These are phyloP conservation scores for Selene dorsalis DNA, from an alignment of 2,797 vertebrate species.

Conservation along the genomic window DNA sequence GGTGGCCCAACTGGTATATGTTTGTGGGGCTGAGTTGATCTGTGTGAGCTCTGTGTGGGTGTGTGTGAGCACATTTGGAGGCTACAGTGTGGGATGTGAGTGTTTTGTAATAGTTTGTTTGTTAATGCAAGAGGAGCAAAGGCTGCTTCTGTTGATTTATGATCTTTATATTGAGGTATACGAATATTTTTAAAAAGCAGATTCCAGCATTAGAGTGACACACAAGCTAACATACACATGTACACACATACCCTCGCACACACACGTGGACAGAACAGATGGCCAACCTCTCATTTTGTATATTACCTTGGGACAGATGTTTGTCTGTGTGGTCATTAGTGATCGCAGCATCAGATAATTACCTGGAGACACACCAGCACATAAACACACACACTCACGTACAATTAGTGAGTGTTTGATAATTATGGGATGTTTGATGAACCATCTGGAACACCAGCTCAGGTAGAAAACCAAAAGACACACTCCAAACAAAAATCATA, in stretches of 20 bases:
- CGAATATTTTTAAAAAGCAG: slow-evolving; percentile 5
- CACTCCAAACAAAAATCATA: slow-evolving; percentile 37
- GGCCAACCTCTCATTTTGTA: slow-evolving; percentile 72
- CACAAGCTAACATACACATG: slow-evolving; percentile 7
- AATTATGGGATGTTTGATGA: slow-evolving; percentile 76
- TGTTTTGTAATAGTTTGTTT: slow-evolving; percentile 42
- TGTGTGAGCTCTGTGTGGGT: slow-evolving; percentile 31
- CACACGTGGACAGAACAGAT: slow-evolving; percentile 64
- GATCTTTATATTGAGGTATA: not conserved
- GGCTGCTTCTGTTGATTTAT: slow-evolving; percentile 24
- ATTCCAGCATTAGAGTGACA: slow-evolving; percentile 26
- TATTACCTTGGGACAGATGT: slow-evolving; percentile 80
- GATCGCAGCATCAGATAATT: slow-evolving; percentile 79
- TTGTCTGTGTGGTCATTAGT: slow-evolving; percentile 82
- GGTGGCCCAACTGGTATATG: slow-evolving; percentile 7
- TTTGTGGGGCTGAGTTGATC: slow-evolving; percentile 33
- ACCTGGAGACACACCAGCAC: slow-evolving; percentile 75
- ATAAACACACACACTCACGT: slow-evolving; percentile 70
- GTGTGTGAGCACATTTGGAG: slow-evolving; percentile 37
- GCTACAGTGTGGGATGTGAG: slow-evolving; percentile 19
- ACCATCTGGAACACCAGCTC: slow-evolving; percentile 77
- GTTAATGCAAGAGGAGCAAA: not conserved
- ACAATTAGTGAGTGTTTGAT: slow-evolving; percentile 77
- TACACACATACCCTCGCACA: slow-evolving; percentile 9
- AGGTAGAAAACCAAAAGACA: slow-evolving; percentile 57